A percentile compares a stretch with the other conserved stretches of the same genome.
Evolutionary conservation across 2,113 vertebrate genomes (phyloP).

Genomic region (Nothoprocta perdicaria): DNA sequence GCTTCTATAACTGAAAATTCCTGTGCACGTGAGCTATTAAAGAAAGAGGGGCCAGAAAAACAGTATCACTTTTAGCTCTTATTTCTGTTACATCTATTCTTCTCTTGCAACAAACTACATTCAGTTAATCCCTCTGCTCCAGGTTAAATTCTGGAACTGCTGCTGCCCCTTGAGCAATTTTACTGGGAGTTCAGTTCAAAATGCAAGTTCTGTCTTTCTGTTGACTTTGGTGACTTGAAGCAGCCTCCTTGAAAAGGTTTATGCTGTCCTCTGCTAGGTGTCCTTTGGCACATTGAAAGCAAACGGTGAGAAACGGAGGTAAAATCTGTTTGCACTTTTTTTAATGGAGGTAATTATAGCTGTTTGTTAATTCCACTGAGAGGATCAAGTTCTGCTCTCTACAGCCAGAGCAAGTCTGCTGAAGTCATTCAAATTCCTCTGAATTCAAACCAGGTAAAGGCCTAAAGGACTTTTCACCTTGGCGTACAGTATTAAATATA

Average conservation of each 20-base stretch:
- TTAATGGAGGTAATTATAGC: not conserved
- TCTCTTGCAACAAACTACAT: constrained; percentile 3
- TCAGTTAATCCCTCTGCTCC: not conserved
- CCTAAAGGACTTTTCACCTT: not conserved
- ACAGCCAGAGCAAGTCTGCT: not conserved
- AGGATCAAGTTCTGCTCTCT: constrained; percentile 17
- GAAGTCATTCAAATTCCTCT: not conserved
- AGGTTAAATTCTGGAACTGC: not conserved
- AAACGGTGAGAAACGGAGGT: not conserved
- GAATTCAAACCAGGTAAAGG: not conserved
- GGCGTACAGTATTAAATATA: not conserved
- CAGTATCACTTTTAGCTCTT: not conserved
- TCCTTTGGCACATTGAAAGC: not conserved
- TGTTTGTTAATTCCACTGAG: constrained; percentile 15
- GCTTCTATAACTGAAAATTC: not conserved
- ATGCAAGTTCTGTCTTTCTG: not conserved
- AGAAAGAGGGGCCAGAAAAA: not conserved
- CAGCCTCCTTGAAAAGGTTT: constrained; percentile 16
- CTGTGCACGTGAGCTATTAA: not conserved
- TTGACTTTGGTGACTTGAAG: not conserved
- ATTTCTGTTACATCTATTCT: not conserved
- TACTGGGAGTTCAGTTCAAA: not conserved
- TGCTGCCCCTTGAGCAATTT: not conserved
- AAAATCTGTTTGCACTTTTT: constrained; percentile 4
- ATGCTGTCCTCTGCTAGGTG: not conserved